Evolutionary conservation across 2,113 vertebrate genomes (phyloP).

Genomic region (Psilopsiagon aurifrons): DNA sequence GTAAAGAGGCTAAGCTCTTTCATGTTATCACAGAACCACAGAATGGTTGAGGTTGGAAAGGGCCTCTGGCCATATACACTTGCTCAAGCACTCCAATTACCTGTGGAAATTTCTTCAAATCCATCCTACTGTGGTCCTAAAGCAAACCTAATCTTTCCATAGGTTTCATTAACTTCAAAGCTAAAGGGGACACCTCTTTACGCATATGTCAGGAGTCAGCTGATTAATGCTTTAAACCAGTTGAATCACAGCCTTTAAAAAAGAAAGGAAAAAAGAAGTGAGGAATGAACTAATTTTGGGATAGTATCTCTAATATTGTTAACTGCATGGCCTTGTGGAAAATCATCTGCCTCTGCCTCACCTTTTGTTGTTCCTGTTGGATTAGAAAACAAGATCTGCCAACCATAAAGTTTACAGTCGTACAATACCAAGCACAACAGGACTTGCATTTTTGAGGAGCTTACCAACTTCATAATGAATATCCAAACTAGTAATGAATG

Average conservation of each 20-base stretch:
- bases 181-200: not conserved
- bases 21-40: fast-evolving
- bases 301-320: not conserved
- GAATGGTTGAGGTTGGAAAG: not conserved
- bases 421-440: not conserved
- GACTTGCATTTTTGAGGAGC: not conserved
- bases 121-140: not conserved
- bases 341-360: not conserved
- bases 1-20: not conserved
- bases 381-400: not conserved
- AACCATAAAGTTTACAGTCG: not conserved
- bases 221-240: not conserved
- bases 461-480: not conserved
- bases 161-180: not conserved
- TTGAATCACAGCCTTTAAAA: not conserved
- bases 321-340: not conserved
- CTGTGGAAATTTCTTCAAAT: not conserved
- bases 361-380: not conserved
- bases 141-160: not conserved
- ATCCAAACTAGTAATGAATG: not conserved
- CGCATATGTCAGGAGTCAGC: not conserved
- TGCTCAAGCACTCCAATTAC: not conserved
- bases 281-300: not conserved
- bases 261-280: not conserved
- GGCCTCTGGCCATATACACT: not conserved